These are phyloP conservation scores for Julus scandinavius DNA, from an alignment of 2,888 invertebrate genomes.

Conservation along the genomic window DNA sequence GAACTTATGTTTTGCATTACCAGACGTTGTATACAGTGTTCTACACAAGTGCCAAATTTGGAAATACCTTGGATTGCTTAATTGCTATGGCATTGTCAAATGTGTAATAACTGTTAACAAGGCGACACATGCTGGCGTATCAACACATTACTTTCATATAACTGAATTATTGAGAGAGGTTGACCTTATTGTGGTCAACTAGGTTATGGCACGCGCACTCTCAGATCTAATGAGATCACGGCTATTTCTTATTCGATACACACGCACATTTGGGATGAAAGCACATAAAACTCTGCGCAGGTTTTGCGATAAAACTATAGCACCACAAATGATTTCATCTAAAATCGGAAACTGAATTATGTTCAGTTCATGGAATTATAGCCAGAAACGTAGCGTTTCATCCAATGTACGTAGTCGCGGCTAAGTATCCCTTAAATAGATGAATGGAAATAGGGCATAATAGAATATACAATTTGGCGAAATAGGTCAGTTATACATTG, in stretches of 20 bases:
- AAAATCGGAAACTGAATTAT: not conserved
- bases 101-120: not conserved
- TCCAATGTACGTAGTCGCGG: not conserved
- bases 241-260: not conserved
- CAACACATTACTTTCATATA: not conserved
- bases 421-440: not conserved
- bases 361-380: not conserved
- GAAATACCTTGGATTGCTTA: too few relatives aligned
- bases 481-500: not conserved
- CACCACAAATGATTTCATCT: not conserved
- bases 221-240: constrained; percentile 8
- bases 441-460: not conserved
- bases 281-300: not conserved
- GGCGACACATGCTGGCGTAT: not conserved
- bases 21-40: too few relatives aligned
- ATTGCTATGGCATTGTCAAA: not conserved
- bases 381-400: not conserved
- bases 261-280: not conserved
- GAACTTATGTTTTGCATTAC: too few relatives aligned
- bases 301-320: not conserved
- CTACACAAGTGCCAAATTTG: too few relatives aligned
- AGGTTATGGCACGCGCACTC: not conserved
- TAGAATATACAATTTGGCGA: not conserved
- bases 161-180: not conserved
- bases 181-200: constrained; percentile 11